Base-by-base conservation (phyloP, 92 coral and sea anemone genomes). In the Desmophyllum pertusum region DNA sequence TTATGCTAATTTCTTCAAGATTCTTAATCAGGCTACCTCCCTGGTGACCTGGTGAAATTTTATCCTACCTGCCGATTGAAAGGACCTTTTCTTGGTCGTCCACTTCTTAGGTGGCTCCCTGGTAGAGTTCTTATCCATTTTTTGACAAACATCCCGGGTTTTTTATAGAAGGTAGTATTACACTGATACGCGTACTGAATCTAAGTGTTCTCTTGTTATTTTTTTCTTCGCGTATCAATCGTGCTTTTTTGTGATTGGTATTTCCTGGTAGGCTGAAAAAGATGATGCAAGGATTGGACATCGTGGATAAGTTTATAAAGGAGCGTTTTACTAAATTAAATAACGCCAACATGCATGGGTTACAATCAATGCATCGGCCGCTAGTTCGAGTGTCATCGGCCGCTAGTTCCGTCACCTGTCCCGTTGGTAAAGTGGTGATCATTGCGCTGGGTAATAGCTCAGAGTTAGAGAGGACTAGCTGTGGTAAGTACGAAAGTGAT, bases 401-500 rank as follows among this genome's bases (percentile, higher is more conserved):
- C 33, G 75, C 77, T 27, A 86, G 95, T 31, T 76, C 90, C 27
- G 90, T 76, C 1, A 85, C 95, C 35, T 96, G 99, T 80, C 93
- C 91, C 29, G 84, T 67, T 19, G 93, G 94, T n/a, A 90, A 89
- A 83, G 92, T 91, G 18, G 35, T 90, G 80, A 78, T 76, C 50
- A 84, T 94, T 11, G 39, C 72, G 8, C 78, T 85, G 35, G 97
- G 97, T 41, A 83, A 78, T 43, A 92, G 83, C 57, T 82, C 98
- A 55, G 98, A 94, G 82, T 63, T 96, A 70, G 93, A 89, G 71
- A 86, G 98, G 57, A 86, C 98, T 10, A 70, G 84, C 29, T 96
- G 99, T 73, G 95, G 99, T 96, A 87, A 81, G 99, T 70, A 55
- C 17, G 36, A n/a, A n/a, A n/a, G n/a, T n/a, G n/a, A n/a, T n/a